phyloP scores from a whole-genome alignment of 2,888 invertebrate species.

The Cryptocephalus primarius region DNA sequence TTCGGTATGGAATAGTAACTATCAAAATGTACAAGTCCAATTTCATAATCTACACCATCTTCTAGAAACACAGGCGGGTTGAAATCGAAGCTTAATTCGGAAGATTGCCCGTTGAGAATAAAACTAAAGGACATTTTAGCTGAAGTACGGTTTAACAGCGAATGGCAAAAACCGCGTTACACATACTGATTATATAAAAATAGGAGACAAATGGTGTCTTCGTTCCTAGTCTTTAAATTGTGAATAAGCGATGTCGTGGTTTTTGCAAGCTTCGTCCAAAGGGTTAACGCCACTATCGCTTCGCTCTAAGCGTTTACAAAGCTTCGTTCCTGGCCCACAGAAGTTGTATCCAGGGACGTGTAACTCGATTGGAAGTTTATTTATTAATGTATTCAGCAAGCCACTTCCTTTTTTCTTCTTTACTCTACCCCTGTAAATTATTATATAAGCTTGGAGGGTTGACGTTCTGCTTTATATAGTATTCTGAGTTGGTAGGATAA shows the following conservation, averaged over 20 bases:
- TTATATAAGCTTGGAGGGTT: too few relatives aligned
- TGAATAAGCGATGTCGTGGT: slow-evolving; percentile 1
- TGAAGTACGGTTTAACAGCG: background rate
- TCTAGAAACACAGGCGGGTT: slow-evolving; percentile 7
- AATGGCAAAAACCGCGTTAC: slow-evolving; percentile 1
- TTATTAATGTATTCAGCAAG: too few relatives aligned
- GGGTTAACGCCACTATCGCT: slow-evolving; percentile 2
- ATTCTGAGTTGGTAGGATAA: too few relatives aligned
- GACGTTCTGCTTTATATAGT: too few relatives aligned
- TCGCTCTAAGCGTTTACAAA: background rate
- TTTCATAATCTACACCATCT: slow-evolving; percentile 5
- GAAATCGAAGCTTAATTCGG: slow-evolving; percentile 1
- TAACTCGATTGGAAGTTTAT: too few relatives aligned
- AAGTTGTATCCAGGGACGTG: too few relatives aligned
- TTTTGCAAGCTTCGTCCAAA: slow-evolving; percentile 1
- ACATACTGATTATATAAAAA: slow-evolving; percentile 5
- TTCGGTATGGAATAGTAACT: slow-evolving; percentile 6
- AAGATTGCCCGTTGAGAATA: background rate
- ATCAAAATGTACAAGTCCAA: slow-evolving; percentile 6
- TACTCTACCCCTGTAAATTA: too few relatives aligned
- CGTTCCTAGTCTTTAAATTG: too few relatives aligned
- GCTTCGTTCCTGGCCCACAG: too few relatives aligned
- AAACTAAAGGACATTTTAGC: background rate
- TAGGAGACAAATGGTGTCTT: slow-evolving; percentile 11
- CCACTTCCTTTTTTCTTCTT: too few relatives aligned